These are phyloP conservation scores for Leptura quadrifasciata DNA, from an alignment of 2,888 invertebrate species.

Conservation along the genomic window DNA sequence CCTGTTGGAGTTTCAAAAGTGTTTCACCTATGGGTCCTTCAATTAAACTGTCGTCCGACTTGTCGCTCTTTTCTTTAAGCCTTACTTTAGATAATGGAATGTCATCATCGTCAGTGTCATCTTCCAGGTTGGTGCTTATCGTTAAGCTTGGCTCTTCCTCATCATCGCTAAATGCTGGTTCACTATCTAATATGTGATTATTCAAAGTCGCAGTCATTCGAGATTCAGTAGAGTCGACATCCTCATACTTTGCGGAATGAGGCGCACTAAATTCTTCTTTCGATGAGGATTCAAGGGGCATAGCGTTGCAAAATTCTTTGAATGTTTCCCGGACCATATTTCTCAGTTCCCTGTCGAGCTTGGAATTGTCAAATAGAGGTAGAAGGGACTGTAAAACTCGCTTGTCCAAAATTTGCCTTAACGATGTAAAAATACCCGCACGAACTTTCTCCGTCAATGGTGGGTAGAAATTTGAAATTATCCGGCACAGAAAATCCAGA, in stretches of 20 bases:
- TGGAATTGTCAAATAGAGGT: constrained; percentile 91
- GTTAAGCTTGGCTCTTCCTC: constrained; percentile 80
- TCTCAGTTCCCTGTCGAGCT: constrained; percentile 88
- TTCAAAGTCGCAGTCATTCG: constrained; percentile 61
- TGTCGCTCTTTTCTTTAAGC: constrained; percentile 76
- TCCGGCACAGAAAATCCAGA: constrained; percentile 93
- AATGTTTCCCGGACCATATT: constrained; percentile 92
- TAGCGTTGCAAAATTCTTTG: constrained; percentile 85
- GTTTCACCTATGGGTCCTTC: constrained; percentile 77
- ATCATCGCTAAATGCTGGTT: constrained; percentile 90
- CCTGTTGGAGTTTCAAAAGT: constrained; percentile 77
- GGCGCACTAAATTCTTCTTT: constrained; percentile 58
- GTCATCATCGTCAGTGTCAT: constrained; percentile 85
- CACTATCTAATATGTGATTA: constrained; percentile 77
- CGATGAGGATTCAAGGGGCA: constrained; percentile 68
- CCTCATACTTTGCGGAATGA: constrained; percentile 63
- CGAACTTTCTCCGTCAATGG: constrained; percentile 86
- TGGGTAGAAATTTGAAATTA: constrained; percentile 91
- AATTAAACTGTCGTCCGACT: constrained; percentile 71
- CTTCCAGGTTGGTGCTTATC: constrained; percentile 73
- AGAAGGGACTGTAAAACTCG: constrained; percentile 91
- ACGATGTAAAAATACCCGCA: constrained; percentile 87
- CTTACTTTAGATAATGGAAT: constrained; percentile 86
- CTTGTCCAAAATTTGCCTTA: constrained; percentile 92
- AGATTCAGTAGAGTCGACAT: constrained; percentile 47